phyloP scores from a whole-genome alignment of 1,140 invertebrate species.

The Ostrea denselamellosa region DNA sequence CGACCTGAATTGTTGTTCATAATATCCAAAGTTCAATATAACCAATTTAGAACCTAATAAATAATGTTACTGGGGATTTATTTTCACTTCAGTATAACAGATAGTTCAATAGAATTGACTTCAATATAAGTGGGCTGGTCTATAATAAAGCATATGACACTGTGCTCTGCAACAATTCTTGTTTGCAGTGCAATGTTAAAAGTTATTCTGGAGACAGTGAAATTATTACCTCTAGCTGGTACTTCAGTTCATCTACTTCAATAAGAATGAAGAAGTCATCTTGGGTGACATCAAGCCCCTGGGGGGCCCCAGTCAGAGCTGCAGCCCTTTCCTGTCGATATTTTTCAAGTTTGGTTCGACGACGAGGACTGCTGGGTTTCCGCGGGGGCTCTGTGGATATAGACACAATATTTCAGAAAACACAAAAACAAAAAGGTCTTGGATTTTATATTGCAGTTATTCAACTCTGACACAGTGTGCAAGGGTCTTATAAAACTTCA shows the following conservation, averaged over 20 bases:
- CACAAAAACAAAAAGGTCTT: too few relatives aligned
- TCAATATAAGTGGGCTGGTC: too few relatives aligned
- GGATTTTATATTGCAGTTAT: background rate
- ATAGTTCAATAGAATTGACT: too few relatives aligned
- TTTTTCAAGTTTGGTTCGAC: conserved; percentile 71
- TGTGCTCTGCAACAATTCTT: background rate
- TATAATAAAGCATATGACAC: too few relatives aligned
- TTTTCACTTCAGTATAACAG: too few relatives aligned
- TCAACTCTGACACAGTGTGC: background rate
- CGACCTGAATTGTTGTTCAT: too few relatives aligned
- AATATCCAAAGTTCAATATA: too few relatives aligned
- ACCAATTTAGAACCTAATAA: too few relatives aligned
- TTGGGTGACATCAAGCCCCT: conserved; percentile 70
- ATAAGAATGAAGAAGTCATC: conserved; percentile 77
- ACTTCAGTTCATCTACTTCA: conserved; percentile 77
- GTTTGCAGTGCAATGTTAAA: background rate
- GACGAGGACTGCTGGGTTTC: conserved; percentile 60
- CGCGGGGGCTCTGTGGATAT: conserved; percentile 62
- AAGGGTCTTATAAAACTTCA: too few relatives aligned
- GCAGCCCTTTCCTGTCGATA: conserved; percentile 72
- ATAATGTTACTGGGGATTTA: too few relatives aligned
- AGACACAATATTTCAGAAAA: background rate
- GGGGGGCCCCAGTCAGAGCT: conserved; percentile 57
- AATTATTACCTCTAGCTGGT: conserved; percentile 73
- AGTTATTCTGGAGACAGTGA: background rate